Evolutionary conservation across 2,797 vertebrate genomes (phyloP), one percentile per base, ranked within the genome.

Genomic region (Mycteria americana): DNA sequence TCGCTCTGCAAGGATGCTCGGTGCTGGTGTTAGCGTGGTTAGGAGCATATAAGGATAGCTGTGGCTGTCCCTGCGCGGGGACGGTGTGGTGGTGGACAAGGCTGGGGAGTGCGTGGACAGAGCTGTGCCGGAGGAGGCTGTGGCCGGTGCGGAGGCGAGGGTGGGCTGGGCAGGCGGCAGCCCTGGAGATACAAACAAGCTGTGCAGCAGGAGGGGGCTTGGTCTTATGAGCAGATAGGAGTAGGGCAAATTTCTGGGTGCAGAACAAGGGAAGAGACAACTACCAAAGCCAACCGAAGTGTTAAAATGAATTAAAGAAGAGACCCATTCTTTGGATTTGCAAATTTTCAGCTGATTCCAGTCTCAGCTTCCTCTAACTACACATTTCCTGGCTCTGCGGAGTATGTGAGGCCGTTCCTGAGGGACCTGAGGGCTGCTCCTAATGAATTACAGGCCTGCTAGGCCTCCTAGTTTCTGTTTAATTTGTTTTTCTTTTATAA

Each of bases 361-460:
- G 43, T 54, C 72, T n/a, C 7, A 0, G 12, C 30, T 31, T 60
- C 41, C 33, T 84, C 84, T 22, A 3, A 46, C 54, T 12, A 2
- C n/a, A 7, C 3, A 0, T 72, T 93, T 68, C 45, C 8, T 18
- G 56, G 60, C 68, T 87, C 72, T 72, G 84, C 6, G 1, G 59
- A 37, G 78, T 21, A 5, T 31, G 19, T n/a, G 56, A 72, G 57
- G 57, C 50, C 31, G 22, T 45, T 94, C 93, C 81, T 2, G 0
- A 35, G 86, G 68, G 96, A 63, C 64, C 27, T 6, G 2, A 13
- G 13, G 57, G 56, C 85, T 92, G 88, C 39, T 93, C 41, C 87
- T 94, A 85, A 83, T 92, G 82, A 96, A 89, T 96, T 92, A 50
- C 59, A 85, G 93, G 8, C 73, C 33, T 89, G 56, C 73, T 21